phyloP scores from a whole-genome alignment of 2,888 invertebrate species.

The Dasypolia templi region DNA sequence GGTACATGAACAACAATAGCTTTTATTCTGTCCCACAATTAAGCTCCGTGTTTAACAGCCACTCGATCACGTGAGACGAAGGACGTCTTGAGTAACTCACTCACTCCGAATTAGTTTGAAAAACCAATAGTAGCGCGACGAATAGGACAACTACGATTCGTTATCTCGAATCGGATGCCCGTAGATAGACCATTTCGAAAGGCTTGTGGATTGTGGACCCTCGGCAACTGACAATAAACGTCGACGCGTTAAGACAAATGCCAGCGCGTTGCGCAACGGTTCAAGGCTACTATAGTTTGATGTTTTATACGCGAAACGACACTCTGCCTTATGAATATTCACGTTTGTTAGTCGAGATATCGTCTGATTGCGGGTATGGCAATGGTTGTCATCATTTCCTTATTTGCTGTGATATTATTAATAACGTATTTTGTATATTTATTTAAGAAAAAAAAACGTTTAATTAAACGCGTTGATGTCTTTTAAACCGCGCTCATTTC shows the following conservation, averaged over 20 bases:
- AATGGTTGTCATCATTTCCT: slow-evolving; percentile 70
- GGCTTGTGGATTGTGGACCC: slow-evolving; percentile 62
- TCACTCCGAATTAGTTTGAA: slow-evolving; percentile 68
- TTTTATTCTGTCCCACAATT: slow-evolving; percentile 65
- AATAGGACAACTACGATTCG: slow-evolving; percentile 64
- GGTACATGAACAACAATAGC: slow-evolving; percentile 65
- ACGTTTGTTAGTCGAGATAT: slow-evolving; percentile 63
- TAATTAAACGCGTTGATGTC: slow-evolving; percentile 75
- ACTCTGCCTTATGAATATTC: slow-evolving; percentile 73
- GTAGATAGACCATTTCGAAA: slow-evolving; percentile 74
- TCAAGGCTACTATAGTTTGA: slow-evolving; percentile 82
- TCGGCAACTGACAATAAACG: slow-evolving; percentile 71
- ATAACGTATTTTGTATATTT: slow-evolving; percentile 43
- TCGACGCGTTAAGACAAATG: slow-evolving; percentile 77
- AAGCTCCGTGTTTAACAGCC: slow-evolving; percentile 58
- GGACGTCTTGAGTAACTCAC: slow-evolving; percentile 73
- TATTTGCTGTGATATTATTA: slow-evolving; percentile 67
- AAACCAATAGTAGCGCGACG: slow-evolving; percentile 70
- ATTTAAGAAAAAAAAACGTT: slow-evolving; percentile 38
- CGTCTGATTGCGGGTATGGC: slow-evolving; percentile 67
- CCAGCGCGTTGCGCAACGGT: slow-evolving; percentile 81
- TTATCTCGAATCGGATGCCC: slow-evolving; percentile 70
- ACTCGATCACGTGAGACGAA: slow-evolving; percentile 69
- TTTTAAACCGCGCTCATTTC: slow-evolving; percentile 65
- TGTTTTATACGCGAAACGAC: slow-evolving; percentile 72